A percentile compares a stretch with the other conserved stretches of the same genome.
These are phyloP conservation scores for Chloebia gouldiae DNA, from an alignment of 2,113 vertebrate species.

Conservation along the genomic window DNA sequence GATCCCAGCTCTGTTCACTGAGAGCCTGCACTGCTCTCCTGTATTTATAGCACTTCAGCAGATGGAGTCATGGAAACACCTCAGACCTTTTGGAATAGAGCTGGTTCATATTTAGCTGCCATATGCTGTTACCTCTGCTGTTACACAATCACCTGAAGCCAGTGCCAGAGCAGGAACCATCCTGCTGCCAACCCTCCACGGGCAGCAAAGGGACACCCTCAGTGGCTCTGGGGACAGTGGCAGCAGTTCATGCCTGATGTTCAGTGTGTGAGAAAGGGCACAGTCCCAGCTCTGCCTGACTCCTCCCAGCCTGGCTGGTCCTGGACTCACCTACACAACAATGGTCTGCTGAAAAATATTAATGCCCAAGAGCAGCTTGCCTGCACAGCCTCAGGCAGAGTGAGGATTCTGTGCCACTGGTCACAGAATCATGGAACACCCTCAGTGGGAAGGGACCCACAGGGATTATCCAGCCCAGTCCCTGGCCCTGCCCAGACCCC, in stretches of 20 bases:
- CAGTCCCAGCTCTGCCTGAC: not conserved
- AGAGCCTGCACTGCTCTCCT: not conserved
- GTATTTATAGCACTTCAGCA: not conserved
- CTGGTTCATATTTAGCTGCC: not conserved
- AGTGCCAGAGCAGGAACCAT: not conserved
- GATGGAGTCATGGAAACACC: not conserved
- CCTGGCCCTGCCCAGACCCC: not conserved
- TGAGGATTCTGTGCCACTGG: not conserved
- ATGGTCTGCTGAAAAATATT: not conserved
- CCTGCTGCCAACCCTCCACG: not conserved
- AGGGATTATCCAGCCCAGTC: fast-evolving
- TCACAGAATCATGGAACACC: not conserved
- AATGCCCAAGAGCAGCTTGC: not conserved
- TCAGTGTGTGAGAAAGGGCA: not conserved
- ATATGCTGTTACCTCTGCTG: not conserved
- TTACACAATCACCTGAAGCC: not conserved
- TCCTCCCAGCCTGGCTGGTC: not conserved
- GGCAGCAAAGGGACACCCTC: not conserved
- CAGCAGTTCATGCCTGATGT: not conserved
- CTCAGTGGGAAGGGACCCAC: not conserved
- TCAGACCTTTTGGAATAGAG: not conserved
- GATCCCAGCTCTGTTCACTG: not conserved
- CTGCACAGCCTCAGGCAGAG: not conserved
- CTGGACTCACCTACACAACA: not conserved
- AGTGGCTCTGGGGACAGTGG: fast-evolving